These are phyloP conservation scores for Drosophila niveifrons DNA, from an alignment of 2,888 invertebrate genomes.

Conservation along the genomic window DNA sequence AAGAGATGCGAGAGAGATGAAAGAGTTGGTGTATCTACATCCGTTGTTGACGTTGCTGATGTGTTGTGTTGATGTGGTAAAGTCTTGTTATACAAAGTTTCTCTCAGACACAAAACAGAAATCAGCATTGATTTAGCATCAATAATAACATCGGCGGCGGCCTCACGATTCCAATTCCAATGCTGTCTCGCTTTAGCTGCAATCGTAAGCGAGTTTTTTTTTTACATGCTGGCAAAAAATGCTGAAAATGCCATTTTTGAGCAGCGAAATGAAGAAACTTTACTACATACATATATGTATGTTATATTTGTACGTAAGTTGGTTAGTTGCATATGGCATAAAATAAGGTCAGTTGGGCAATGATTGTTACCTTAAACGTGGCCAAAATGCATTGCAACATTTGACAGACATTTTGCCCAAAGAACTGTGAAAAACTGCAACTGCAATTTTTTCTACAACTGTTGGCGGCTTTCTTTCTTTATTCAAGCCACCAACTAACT, in stretches of 20 bases:
- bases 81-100: slow-evolving; percentile 50
- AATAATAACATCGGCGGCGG: slow-evolving; percentile 52
- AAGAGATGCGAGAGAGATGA: slow-evolving; percentile 22
- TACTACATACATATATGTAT: background rate
- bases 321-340: slow-evolving; percentile 41
- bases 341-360: slow-evolving; percentile 81
- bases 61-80: slow-evolving; percentile 3
- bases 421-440: slow-evolving; percentile 49
- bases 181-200: slow-evolving; percentile 34
- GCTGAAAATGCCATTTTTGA: slow-evolving; percentile 46
- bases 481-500: slow-evolving; percentile 26
- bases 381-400: slow-evolving; percentile 44
- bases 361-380: slow-evolving; percentile 66
- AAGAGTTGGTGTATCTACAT: slow-evolving; percentile 52
- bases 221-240: slow-evolving; percentile 31
- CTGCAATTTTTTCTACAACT: slow-evolving; percentile 22
- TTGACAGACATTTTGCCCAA: slow-evolving; percentile 25
- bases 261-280: slow-evolving; percentile 14
- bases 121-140: slow-evolving; percentile 49
- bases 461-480: slow-evolving; percentile 64
- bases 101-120: slow-evolving; percentile 39
- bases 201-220: slow-evolving; percentile 28
- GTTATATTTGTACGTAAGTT: background rate
- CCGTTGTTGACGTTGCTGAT: slow-evolving; percentile 50
- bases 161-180: slow-evolving; percentile 30